Evolutionary conservation across 2,888 invertebrate species (phyloP), one percentile per base, ranked within the genome.

Genomic region (Synergus japonicus): DNA sequence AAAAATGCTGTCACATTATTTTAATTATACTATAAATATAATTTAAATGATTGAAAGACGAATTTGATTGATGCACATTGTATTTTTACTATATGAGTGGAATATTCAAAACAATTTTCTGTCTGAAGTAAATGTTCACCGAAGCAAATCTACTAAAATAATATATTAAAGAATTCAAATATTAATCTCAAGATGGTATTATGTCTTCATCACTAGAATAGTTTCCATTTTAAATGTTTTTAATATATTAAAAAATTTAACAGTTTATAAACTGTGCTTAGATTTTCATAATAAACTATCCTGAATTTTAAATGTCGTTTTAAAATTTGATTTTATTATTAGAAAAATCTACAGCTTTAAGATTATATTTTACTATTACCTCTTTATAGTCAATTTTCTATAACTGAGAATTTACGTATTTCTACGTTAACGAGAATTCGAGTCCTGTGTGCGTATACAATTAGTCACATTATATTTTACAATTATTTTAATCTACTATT

Each of bases 251-350:
- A 73, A 49, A 73, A 73, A 29, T 73, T 73, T 73, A 41, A 73
- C 37, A 58, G 54, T 73, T n/a, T 18, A 73, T 73, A 41, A 73
- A 73, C 73, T 73, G 73, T 54, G 54, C 41, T 73, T 73, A 15
- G 4, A 63, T 54, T 73, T 73, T 73, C n/a, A n/a, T 73, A 10
- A 73, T 73, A 73, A 73, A 73, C 73, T 73, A 73, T 58, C 73
- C 54, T 54, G 54, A 73, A 58, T 54, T 73, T 73, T 73, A 54
- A 73, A n/a, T 41, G 37, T 8, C n/a, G 54, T 54, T 58, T 73
- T 54, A 18, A 41, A 41, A 54, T 73, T 73, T 29, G 15, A 54
- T 54, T 73, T 58, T 73, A 54, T 13, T 37, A 73, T 73, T 54
- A 73, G 41, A 73, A 73, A 73, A 73, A 54, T 37, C 4, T 73